A percentile compares a stretch with the other conserved stretches of the same genome.
phyloP scores from a whole-genome alignment of 2,113 vertebrate genomes.

The Meleagris gallopavo region DNA sequence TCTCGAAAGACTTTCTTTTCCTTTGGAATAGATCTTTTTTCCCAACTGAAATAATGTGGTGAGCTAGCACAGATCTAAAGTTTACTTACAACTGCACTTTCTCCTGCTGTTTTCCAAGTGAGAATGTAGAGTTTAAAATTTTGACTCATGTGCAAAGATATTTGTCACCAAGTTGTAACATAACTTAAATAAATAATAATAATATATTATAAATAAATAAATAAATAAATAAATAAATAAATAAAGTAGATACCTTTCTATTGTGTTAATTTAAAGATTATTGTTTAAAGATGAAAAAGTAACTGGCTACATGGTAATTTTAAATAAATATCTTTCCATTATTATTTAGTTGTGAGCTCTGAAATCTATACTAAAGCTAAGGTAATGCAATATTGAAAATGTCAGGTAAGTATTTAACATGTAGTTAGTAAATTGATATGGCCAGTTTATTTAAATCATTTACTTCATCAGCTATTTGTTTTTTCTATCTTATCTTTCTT shows the following conservation, averaged over 20 bases:
- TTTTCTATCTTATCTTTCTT: neutral
- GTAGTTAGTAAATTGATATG: neutral
- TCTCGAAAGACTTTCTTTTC: neutral
- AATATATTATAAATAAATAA: no score
- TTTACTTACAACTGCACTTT: neutral
- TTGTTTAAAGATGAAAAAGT: neutral
- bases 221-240: no score
- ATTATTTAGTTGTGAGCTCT: neutral
- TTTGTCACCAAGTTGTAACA: neutral
- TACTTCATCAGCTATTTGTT: neutral
- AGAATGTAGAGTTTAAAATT: neutral
- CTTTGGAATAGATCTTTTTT: neutral
- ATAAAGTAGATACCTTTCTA: neutral
- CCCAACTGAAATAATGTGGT: neutral
- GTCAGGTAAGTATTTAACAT: neutral
- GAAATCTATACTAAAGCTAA: neutral
- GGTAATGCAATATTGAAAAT: neutral
- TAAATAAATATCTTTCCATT: neutral
- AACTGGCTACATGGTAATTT: neutral
- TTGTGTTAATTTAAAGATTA: constrained; percentile 8
- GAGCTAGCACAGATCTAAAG: neutral
- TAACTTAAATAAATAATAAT: no score
- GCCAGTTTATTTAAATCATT: neutral
- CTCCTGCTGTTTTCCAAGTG: neutral
- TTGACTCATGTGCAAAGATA: neutral